Percentiles rank a stretch among this genome's conserved stretches.
phyloP scores from a whole-genome alignment of 2,797 vertebrate species.

The Monodelphis domestica region DNA sequence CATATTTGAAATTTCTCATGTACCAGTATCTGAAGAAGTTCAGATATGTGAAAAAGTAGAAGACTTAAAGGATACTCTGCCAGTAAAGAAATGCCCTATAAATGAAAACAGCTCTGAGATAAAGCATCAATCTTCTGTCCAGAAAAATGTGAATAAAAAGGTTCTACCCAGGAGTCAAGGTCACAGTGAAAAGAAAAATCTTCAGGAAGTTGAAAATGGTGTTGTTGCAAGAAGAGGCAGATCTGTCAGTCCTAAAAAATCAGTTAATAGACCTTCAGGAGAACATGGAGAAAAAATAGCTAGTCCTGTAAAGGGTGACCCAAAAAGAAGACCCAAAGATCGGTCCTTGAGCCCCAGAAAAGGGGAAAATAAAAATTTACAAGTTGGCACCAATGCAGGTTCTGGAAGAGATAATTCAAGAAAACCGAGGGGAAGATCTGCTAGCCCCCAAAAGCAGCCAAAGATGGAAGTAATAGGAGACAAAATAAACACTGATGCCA shows the following conservation, averaged over 20 bases:
- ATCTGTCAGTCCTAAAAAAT: slow-evolving; percentile 84
- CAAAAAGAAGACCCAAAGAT: slow-evolving; percentile 72
- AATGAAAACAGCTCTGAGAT: slow-evolving; percentile 76
- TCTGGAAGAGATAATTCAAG: slow-evolving; percentile 66
- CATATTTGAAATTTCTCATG: slow-evolving; percentile 85
- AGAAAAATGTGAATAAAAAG: slow-evolving; percentile 77
- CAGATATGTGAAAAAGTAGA: slow-evolving; percentile 81
- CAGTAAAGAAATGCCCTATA: slow-evolving; percentile 85
- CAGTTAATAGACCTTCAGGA: slow-evolving; percentile 57
- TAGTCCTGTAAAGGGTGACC: slow-evolving; percentile 74
- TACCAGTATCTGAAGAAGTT: slow-evolving; percentile 84
- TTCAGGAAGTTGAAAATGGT: slow-evolving; percentile 69
- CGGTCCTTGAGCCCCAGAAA: slow-evolving; percentile 77
- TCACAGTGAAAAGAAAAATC: slow-evolving; percentile 78
- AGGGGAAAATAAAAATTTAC: slow-evolving; percentile 79
- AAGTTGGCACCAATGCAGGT: slow-evolving; percentile 16
- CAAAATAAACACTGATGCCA: slow-evolving; percentile 62
- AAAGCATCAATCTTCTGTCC: slow-evolving; percentile 82
- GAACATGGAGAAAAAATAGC: slow-evolving; percentile 63
- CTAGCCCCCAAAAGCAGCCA: slow-evolving; percentile 88
- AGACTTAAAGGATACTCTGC: slow-evolving; percentile 83
- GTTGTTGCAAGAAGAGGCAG: slow-evolving; percentile 76
- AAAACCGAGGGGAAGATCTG: slow-evolving; percentile 79
- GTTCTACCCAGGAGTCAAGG: slow-evolving; percentile 77
- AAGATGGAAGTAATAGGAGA: slow-evolving; percentile 78